These are phyloP conservation scores for Pholis gunnellus DNA, from an alignment of 2,113 vertebrate species.

Conservation along the genomic window DNA sequence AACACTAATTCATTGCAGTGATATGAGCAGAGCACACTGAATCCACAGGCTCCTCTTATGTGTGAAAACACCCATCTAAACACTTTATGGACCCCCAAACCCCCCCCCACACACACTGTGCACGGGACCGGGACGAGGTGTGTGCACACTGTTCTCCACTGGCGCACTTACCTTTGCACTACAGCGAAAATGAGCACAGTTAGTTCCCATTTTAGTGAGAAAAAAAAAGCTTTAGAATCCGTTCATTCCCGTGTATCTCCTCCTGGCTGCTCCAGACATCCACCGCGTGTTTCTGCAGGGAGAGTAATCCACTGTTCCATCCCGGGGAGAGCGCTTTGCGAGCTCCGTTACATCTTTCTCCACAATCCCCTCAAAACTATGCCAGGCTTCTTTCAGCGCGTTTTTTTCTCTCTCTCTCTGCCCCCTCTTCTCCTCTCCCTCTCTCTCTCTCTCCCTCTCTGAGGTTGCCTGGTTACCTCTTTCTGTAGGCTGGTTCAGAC, in stretches of 20 bases:
- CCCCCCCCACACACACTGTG: neutral
- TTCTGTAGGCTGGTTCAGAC: conserved; percentile 82
- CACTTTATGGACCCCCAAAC: neutral
- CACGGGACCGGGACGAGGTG: conserved; percentile 3
- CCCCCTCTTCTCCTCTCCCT: conserved; percentile 46
- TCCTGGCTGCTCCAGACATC: conserved; percentile 68
- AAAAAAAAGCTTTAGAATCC: conserved; percentile 79
- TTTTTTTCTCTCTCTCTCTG: conserved; percentile 41
- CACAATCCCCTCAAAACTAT: conserved; percentile 76
- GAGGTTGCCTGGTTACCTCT: conserved; percentile 90
- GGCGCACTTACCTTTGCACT: conserved; percentile 76
- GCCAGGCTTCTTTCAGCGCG: conserved; percentile 80
- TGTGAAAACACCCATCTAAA: neutral
- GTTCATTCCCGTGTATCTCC: conserved; percentile 66
- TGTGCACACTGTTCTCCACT: neutral
- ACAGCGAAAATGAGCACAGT: conserved; percentile 65
- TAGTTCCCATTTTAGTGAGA: conserved; percentile 79
- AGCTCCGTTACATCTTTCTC: conserved; percentile 82
- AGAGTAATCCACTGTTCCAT: conserved; percentile 85
- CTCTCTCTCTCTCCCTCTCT: conserved; percentile 72
- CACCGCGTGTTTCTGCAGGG: conserved; percentile 67
- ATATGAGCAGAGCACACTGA: conserved; percentile 29
- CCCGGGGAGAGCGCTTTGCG: conserved; percentile 69
- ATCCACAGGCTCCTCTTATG: conserved; percentile 69
- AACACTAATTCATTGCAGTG: conserved; percentile 62